Base-by-base conservation (phyloP, 2,888 invertebrate species). In the Drosophila demipolita region DNA sequence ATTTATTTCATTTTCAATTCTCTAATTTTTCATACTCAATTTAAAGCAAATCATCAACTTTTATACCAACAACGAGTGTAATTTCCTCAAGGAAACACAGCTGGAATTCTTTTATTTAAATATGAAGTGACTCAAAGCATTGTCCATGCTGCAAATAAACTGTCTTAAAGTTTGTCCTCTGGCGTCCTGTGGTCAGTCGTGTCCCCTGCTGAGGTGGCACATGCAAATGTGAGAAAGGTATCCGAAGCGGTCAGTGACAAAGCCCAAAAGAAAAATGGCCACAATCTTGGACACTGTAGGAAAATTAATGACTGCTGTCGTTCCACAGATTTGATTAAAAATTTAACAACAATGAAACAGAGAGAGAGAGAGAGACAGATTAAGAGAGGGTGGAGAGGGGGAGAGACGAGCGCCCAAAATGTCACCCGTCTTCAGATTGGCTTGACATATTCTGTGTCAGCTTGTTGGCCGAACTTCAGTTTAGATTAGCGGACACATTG, bases 371-470 rank as follows among this genome's bases (percentile, higher is more conserved):
- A n/a, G n/a, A n/a, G n/a, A n/a, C n/a, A n/a, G n/a, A n/a, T n/a
- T 2, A 45, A 29, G 49, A 17, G 11, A 5, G 52, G 52, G 23
- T 40, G 17, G 42, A 26, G 17, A 1, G 12, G 12, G 23, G 49
- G 53, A 17, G 55, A 38, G 23, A n/a, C 36, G 54, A 57, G 75
- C 68, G 65, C 62, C 65, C 70, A 70, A 67, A 60, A 66, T 75
- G 79, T 82, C 80, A 80, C 53, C 73, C 80, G 80, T 72, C 75
- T 80, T 80, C 83, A 82, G 80, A 69, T 74, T 73, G 83, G 69
- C 78, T 81, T 84, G 83, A 82, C 83, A 80, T 68, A 69, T 73
- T 67, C 54, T 61, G 65, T 75, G 76, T 66, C 70, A 78, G 66
- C 66, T 65, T 73, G 70, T 73, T 64, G 60, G 42, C 45, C 59